Evolutionary conservation across 2,888 invertebrate genomes (phyloP), one percentile per base, ranked within the genome.

Genomic region (Drosophila parthenogenetica): DNA sequence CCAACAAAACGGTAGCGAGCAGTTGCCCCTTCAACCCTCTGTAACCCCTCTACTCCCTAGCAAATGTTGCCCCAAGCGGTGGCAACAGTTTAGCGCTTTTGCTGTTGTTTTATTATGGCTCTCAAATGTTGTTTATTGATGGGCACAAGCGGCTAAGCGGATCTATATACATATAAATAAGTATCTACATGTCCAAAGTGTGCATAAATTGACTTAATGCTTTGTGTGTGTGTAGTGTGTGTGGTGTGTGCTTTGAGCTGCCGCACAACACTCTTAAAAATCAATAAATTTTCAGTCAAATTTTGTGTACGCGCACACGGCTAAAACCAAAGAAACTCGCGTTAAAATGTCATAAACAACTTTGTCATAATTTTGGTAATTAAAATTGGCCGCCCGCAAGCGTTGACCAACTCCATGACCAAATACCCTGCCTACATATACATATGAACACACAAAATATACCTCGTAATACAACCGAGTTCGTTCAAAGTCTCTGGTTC

Each of bases 321-420:
- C 72, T 7, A 46, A 61, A 64, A 49, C 43, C 58, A 54, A 63
- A 76, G 61, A 80, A 78, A 76, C 73, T 60, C 77, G 67, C 70
- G 88, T 88, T 86, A 79, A 86, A 86, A 76, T 77, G 84, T 79
- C 85, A 73, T 86, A 88, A 82, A 82, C 89, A 86, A 89, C 89
- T 83, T 87, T 88, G 88, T 89, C 89, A 89, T 87, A 87, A 89
- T 88, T 89, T 89, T 85, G 87, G 71, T 89, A 89, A 89, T 86
- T 89, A 89, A 87, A 89, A 81, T 73, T 88, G 75, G 75, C 84
- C 77, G 87, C 79, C 84, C 79, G 80, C 68, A 68, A 77, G 72
- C 79, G 53, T 50, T 68, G 63, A 22, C 25, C 62, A 68, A 32
- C 42, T 42, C 42, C 29, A 17, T 13, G 8, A 13, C 13, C 35